Evolutionary conservation across 2,888 invertebrate species (phyloP), one percentile per base, ranked within the genome.

Genomic region (Agrotis segetum): DNA sequence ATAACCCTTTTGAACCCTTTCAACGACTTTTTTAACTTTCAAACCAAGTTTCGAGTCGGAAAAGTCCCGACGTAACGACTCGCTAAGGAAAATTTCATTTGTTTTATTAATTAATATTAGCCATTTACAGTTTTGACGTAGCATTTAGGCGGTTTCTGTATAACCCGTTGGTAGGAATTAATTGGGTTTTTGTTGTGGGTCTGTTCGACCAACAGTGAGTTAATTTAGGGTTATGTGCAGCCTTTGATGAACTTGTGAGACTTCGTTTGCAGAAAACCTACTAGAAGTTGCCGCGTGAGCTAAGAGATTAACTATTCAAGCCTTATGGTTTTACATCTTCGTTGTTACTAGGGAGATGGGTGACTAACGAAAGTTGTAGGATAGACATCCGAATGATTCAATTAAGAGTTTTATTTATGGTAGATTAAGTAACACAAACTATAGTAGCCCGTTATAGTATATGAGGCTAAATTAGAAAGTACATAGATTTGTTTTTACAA

Each of bases 171-270:
- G 81, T 79, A 34, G 60, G 71, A 79, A 84, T 89, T 94, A 93
- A 93, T 94, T 93, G 90, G 88, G 84, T 87, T 92, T 92, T 92
- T 84, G 86, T 85, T 72, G 69, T 67, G 40, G 64, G 68, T 75
- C 67, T 83, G 73, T 84, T 71, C 60, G 75, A 79, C 81, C 64
- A 74, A 79, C 77, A 74, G 81, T 53, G 67, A 69, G 74, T 69
- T 86, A 85, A 87, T 87, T 85, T 86, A 86, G 83, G 85, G 86
- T 88, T 88, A 85, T 70, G 47, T 83, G 77, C 79, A 72, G 65
- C 82, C 81, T 87, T 88, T 83, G 81, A 85, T 71, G 53, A 56
- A 56, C 24, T 76, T 74, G 64, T 76, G 59, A 56, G 77, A 82
- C 53, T 81, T 85, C 71, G 50, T 16, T 66, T 49, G 63, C 58